phyloP scores from a whole-genome alignment of 2,797 vertebrate genomes.

The Geranospiza caerulescens region DNA sequence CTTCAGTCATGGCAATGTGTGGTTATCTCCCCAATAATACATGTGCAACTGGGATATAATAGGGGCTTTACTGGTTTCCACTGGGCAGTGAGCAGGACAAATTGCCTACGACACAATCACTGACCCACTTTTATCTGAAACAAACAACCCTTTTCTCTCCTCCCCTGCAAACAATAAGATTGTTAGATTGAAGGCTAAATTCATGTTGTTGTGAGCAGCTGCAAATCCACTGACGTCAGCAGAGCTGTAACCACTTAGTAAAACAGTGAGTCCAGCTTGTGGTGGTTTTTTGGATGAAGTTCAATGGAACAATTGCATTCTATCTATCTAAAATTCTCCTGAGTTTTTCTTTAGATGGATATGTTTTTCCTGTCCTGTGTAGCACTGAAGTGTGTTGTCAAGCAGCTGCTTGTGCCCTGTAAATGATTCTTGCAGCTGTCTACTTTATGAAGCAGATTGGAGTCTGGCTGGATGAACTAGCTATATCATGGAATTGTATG shows the following conservation, averaged over 20 bases:
- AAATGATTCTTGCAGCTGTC: not conserved
- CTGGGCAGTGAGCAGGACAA: not conserved
- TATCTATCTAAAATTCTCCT: not conserved
- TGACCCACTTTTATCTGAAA: not conserved
- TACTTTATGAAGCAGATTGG: not conserved
- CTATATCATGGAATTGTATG: not conserved
- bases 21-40: not conserved
- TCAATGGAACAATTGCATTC: not conserved
- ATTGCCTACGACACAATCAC: not conserved
- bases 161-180: not conserved
- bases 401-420: not conserved
- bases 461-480: not conserved
- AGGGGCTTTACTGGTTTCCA: not conserved
- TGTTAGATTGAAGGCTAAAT: slow-evolving; percentile 15
- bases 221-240: slow-evolving; percentile 30
- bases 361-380: not conserved
- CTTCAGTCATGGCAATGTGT: not conserved
- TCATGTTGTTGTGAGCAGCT: slow-evolving; percentile 34
- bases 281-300: not conserved
- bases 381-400: not conserved
- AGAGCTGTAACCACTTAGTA: slow-evolving; percentile 21
- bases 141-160: not conserved
- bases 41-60: not conserved
- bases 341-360: not conserved
- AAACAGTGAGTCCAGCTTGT: not conserved